Evolutionary conservation across 1,140 invertebrate genomes (phyloP).

Genomic region (Capitella teleta): DNA sequence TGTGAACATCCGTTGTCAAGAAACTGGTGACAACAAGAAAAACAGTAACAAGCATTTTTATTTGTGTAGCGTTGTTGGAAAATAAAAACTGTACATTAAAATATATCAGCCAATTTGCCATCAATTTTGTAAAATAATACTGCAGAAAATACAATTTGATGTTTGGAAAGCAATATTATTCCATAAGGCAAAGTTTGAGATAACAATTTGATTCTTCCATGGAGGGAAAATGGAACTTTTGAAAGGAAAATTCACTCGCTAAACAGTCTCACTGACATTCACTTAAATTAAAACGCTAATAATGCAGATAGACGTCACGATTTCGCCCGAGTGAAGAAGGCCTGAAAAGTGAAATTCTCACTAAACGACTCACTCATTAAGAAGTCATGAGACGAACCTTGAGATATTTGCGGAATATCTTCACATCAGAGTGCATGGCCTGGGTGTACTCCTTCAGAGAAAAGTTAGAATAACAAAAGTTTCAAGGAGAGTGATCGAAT

Average conservation of each 20-base stretch:
- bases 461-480: not conserved
- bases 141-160: no score
- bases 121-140: no score
- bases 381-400: not conserved
- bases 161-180: not conserved
- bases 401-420: slow-evolving; percentile 1
- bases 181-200: not conserved
- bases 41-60: no score
- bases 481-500: not conserved
- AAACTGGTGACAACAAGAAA: slow-evolving; percentile 43
- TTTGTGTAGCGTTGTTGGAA: no score
- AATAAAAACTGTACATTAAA: no score
- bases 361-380: not conserved
- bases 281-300: not conserved
- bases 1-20: slow-evolving; percentile 53
- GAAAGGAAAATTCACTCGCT: not conserved
- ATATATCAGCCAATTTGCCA: no score
- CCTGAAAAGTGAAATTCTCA: slow-evolving; percentile 1
- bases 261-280: not conserved
- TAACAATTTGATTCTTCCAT: not conserved
- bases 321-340: not conserved
- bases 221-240: not conserved
- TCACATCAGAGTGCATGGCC: not conserved
- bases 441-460: slow-evolving; percentile 1
- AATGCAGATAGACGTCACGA: slow-evolving; percentile 5